Evolutionary conservation across 2,113 vertebrate species (phyloP), one percentile per base, ranked within the genome.

Genomic region (Dasypus novemcinctus): DNA sequence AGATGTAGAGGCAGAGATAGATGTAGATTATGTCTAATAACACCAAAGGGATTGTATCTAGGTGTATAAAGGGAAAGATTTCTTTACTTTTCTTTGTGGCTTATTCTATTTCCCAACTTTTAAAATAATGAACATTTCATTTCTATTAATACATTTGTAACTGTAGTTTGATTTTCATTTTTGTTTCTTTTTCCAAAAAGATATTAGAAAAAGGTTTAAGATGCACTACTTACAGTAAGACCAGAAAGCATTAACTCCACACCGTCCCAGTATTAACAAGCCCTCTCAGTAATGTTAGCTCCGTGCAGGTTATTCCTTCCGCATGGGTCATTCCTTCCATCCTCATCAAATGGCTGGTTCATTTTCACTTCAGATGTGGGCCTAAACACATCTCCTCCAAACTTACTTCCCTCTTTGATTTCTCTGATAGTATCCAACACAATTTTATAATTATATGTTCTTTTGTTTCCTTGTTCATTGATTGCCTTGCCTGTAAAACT

Each of bases 161-260:
- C 21, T 71, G 12, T 61, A 25, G 36, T 87, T 78, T 92, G 10
- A 5, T 74, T 95, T 82, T 36, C 9, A 36, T 31, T 81, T 66
- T 57, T 91, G 21, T 43, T 93, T 89, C 88, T 18, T 52, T 95
- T 93, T 93, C 71, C 25, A 76, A 64, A 88, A 91, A 57, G 20
- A 61, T 15, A 52, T 7, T 61, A 81, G 52, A 38, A n/a, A 86
- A 64, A 57, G 17, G 2, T 64, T 84, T 46, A 80, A 54, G 71
- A 84, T 72, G 21, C 61, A 41, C 9, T 59, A 57, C 41, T 92
- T 57, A 21, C 79, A 14, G 31, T 29, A 80, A 80, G 52, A 85
- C 49, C 46, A 74, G 13, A 17, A 79, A 90, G 54, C 27, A 64
- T 61, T 57, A 69, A 49, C 43, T 93, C 43, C 29, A 23, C 41